Percentiles rank a stretch among this genome's conserved stretches.
phyloP scores from a whole-genome alignment of 35 echinoderm and acorn worm genomes.

The Patiria miniata region DNA sequence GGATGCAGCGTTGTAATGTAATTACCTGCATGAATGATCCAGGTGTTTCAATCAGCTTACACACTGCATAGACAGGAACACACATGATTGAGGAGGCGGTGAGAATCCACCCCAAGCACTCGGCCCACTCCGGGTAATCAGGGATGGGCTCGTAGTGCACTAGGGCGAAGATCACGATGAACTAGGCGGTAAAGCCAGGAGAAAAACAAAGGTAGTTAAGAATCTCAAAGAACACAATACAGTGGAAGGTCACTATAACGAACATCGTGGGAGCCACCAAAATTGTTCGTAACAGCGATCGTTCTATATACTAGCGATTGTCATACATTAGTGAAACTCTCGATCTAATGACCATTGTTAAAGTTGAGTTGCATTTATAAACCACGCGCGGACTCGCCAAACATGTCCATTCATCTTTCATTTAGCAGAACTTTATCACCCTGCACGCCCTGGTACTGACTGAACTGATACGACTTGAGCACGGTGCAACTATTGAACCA shows the following conservation, averaged over 20 bases:
- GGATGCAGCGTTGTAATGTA: too few species aligned
- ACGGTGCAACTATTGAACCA: too few species aligned
- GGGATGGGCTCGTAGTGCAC: conserved; percentile 48
- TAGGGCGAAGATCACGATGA: conserved; percentile 71
- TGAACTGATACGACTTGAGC: too few species aligned
- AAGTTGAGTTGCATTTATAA: too few species aligned
- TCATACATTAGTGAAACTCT: too few species aligned
- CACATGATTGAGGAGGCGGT: conserved; percentile 59
- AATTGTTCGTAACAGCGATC: too few species aligned
- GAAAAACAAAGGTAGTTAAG: background rate
- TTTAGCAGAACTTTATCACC: too few species aligned
- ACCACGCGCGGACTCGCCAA: too few species aligned
- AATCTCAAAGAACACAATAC: background rate
- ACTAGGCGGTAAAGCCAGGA: conserved; percentile 49
- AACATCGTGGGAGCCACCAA: background rate
- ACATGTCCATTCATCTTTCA: too few species aligned
- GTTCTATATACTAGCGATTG: background rate
- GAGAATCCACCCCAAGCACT: conserved; percentile 66
- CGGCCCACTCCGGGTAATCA: conserved; percentile 70
- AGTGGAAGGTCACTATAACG: too few species aligned
- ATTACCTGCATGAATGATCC: conserved; percentile 71
- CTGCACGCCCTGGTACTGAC: too few species aligned
- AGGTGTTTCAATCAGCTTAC: conserved; percentile 63
- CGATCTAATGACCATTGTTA: too few species aligned
- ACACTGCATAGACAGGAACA: conserved; percentile 61